Percentiles rank a stretch among this genome's conserved stretches.
Evolutionary conservation across 2,888 invertebrate genomes (phyloP).

Genomic region (Campopleginae sp.): DNA sequence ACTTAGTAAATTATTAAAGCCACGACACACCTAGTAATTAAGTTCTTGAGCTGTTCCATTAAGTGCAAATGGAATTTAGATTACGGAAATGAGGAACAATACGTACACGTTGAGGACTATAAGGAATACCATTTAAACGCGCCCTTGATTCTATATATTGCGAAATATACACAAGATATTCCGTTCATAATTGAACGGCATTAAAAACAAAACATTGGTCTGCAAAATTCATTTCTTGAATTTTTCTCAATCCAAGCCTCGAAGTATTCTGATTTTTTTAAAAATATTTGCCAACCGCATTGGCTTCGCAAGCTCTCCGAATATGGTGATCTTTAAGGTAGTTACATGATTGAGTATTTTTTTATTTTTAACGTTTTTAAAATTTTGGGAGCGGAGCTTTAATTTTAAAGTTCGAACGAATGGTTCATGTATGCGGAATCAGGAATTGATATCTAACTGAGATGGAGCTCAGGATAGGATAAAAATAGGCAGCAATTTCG

Average conservation of each 20-base stretch:
- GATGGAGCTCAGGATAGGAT: background rate
- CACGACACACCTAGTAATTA: conserved; percentile 59
- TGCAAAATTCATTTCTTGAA: background rate
- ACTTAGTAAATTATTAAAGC: conserved; percentile 59
- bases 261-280: background rate
- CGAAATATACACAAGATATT: background rate
- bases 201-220: background rate
- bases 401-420: background rate
- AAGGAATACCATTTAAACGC: conserved; percentile 32
- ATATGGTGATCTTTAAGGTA: background rate
- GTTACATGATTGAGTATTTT: background rate
- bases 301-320: background rate
- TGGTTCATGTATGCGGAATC: background rate
- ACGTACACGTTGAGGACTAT: conserved; percentile 28
- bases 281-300: background rate
- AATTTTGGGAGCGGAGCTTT: background rate
- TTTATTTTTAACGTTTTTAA: background rate
- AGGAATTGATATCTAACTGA: background rate
- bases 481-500: background rate
- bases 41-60: conserved; percentile 59
- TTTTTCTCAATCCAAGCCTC: background rate
- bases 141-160: conserved; percentile 9
- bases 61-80: conserved; percentile 67
- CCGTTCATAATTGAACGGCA: background rate
- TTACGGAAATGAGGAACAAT: conserved; percentile 64